Conservation (phyloP, 2,113 vertebrate genomes). For the Python bivittatus region DNA sequence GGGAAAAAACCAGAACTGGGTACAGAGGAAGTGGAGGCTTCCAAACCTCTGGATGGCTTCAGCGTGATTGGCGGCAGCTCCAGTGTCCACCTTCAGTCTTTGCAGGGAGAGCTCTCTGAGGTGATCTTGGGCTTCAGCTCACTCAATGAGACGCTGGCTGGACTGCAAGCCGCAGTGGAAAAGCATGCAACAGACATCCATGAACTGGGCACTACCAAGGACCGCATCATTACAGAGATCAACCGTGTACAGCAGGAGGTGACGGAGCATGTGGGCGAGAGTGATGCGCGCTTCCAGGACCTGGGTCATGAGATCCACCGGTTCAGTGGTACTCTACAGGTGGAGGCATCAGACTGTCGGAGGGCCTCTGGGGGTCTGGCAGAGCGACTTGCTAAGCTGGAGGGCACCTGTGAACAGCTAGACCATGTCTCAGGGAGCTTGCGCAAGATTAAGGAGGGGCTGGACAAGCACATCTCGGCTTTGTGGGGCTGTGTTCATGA, state of each 20-base stretch:
- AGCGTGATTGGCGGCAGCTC: constrained; percentile 73
- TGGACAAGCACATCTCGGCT: constrained; percentile 83
- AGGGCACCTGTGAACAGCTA: constrained; percentile 81
- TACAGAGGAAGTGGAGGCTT: constrained; percentile 37
- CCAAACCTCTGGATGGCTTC: constrained; percentile 80
- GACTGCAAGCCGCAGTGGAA: constrained; percentile 79
- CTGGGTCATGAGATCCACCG: constrained; percentile 72
- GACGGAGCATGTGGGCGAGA: constrained; percentile 73
- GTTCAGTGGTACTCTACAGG: constrained; percentile 65
- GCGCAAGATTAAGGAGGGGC: constrained; percentile 81
- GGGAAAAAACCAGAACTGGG: constrained; percentile 56
- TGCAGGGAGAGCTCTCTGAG: constrained; percentile 81
- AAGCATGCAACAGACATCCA: constrained; percentile 77
- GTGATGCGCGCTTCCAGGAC: constrained; percentile 71
- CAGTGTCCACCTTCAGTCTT: constrained; percentile 76
- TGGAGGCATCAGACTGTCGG: constrained; percentile 74
- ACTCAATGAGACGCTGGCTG: constrained; percentile 82
- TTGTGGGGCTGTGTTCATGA: constrained; percentile 85
- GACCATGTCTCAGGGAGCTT: constrained; percentile 79
- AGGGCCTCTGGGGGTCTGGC: constrained; percentile 73
- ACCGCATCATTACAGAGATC: constrained; percentile 81
- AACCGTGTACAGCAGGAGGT: constrained; percentile 79
- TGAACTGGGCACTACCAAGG: constrained; percentile 74
- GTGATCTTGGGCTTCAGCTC: constrained; percentile 79
- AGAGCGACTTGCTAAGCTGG: constrained; percentile 81